phyloP scores from a whole-genome alignment of 2,113 vertebrate genomes.

The Dryoscopus gambensis region DNA sequence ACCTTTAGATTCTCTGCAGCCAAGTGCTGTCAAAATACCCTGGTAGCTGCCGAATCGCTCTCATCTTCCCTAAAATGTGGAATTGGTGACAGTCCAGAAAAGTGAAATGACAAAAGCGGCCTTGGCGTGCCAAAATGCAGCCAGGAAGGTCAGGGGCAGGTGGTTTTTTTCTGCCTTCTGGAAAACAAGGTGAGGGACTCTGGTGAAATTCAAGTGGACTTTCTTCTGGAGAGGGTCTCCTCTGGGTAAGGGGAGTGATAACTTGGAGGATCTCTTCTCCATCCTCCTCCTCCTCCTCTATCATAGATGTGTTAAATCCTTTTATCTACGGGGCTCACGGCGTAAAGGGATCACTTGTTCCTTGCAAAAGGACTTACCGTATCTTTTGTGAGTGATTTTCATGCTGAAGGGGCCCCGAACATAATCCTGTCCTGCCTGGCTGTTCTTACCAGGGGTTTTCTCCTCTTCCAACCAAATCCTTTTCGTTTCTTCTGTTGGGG shows the following conservation, averaged over 20 bases:
- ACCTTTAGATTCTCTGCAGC: background rate
- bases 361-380: background rate
- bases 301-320: background rate
- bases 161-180: background rate
- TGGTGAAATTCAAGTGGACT: background rate
- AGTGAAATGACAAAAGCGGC: background rate
- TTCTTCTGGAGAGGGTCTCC: background rate
- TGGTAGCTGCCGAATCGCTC: rapidly evolving
- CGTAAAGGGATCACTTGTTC: background rate
- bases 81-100: background rate
- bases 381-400: constrained; percentile 27
- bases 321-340: rapidly evolving
- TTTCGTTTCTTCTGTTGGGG: background rate
- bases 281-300: background rate
- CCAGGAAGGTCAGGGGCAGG: background rate
- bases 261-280: background rate
- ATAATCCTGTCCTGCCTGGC: background rate
- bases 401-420: background rate
- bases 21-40: background rate
- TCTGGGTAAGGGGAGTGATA: background rate
- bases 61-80: background rate
- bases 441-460: background rate
- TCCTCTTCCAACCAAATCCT: background rate
- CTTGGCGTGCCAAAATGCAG: background rate
- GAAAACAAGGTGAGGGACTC: background rate